Base-by-base conservation (phyloP, 2,113 vertebrate genomes). In the Centropus unirufus region DNA sequence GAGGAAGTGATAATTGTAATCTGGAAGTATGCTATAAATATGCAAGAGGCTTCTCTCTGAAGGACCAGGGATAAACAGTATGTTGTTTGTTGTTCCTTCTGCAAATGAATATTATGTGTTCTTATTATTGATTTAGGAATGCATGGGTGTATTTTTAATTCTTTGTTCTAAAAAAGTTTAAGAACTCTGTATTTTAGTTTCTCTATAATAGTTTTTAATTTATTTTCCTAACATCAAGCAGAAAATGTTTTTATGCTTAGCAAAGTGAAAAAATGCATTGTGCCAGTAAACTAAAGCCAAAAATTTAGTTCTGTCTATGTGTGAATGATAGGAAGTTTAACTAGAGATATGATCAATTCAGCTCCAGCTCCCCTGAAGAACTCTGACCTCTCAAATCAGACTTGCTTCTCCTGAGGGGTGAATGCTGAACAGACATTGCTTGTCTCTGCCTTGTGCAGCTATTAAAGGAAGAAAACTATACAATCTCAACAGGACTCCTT, bases 1-100 rank as follows among this genome's bases (percentile, higher is more conserved):
- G 79, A 88, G 73, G 36, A 94, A 90, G 61, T 89, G 47, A 39
- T 93, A 89, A 93, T 81, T 95, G 66, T 89, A 84, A 87, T 82
- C 73, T 91, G 80, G 32, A 73, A 89, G 20, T 76, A 68, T 36
- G 22, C 11, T 61, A 82, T 92, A 89, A 92, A 87, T 92, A 93
- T 89, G 69, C 40, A 87, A 40, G 58, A 87, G 66, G 62, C 54
- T 29, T 69, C 36, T 78, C 51, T 95, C 72, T 79, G 70, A 89
- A 95, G 46, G 46, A 54, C 32, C 16, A 22, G 51, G 30, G 58
- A 87, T 89, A 90, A 93, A 85, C 8, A 58, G 22, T 54, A 14
- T 20, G 47, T 34, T 93, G 51, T n/a, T 93, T 93, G 51, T n/a
- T 93, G 4, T 78, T 91, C 84, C 76, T 67, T 66, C 62, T 69